Evolutionary conservation across 2,113 vertebrate genomes (phyloP).

Genomic region (Megalops atlanticus): DNA sequence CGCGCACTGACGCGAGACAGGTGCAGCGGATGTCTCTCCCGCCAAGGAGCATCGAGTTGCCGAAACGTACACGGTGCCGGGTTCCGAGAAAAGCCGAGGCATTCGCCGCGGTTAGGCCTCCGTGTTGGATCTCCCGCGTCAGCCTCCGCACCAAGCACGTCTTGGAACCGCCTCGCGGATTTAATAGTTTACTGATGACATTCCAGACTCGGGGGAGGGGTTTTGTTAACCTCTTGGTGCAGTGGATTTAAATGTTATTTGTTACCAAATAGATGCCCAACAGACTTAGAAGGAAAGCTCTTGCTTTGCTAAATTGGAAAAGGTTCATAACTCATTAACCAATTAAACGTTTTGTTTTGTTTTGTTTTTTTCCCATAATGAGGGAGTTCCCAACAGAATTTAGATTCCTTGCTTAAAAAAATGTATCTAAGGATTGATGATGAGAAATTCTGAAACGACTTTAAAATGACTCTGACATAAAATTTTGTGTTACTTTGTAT

Average conservation of each 20-base stretch:
- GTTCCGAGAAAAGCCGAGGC: slow-evolving; percentile 40
- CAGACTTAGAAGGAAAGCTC: neutral
- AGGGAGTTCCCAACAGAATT: no score
- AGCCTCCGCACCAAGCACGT: slow-evolving; percentile 18
- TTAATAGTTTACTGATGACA: slow-evolving; percentile 40
- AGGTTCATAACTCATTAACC: no score
- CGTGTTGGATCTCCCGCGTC: slow-evolving; percentile 26
- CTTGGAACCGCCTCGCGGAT: slow-evolving; percentile 35
- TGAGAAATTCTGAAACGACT: no score
- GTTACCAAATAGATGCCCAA: slow-evolving; percentile 30
- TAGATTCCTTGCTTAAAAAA: neutral
- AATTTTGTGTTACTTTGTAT: no score
- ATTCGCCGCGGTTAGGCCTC: slow-evolving; percentile 43
- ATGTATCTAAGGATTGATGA: neutral
- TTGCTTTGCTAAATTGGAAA: no score
- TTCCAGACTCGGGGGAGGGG: slow-evolving; percentile 25
- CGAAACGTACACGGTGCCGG: slow-evolving; percentile 33
- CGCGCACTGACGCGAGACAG: slow-evolving; percentile 41
- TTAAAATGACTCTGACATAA: no score
- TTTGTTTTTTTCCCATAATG: no score
- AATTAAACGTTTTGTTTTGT: no score
- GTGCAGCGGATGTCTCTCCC: slow-evolving; percentile 36
- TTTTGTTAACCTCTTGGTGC: slow-evolving; percentile 37
- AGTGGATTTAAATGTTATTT: slow-evolving; percentile 43
- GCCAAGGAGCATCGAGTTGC: slow-evolving; percentile 21